Conservation (phyloP, 2,113 vertebrate genomes). For the Pterocles orientalis region DNA sequence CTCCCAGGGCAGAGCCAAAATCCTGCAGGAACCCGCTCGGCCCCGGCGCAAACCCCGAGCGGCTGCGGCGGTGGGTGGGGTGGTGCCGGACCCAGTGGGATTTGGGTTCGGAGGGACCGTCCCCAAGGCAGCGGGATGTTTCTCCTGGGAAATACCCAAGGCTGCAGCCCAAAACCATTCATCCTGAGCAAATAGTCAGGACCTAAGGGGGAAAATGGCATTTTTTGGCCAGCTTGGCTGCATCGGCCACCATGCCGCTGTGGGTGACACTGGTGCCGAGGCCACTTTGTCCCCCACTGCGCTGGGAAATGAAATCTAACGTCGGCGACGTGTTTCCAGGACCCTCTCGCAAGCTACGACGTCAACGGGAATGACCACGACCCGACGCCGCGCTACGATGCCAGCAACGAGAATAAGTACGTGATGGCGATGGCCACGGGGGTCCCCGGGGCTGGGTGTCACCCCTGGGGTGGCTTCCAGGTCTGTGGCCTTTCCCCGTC, state of each 20-base stretch:
- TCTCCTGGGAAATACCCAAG: not conserved
- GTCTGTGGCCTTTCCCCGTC: not conserved
- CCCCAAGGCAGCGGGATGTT: not conserved
- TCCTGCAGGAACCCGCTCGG: not conserved
- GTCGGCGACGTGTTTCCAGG: constrained; percentile 69
- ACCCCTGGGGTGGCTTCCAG: not conserved
- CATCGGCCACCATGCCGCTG: not conserved
- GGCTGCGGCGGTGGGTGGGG: rapidly evolving
- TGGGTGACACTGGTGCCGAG: not conserved
- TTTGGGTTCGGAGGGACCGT: not conserved
- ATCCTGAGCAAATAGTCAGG: not conserved
- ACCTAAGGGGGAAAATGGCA: not conserved
- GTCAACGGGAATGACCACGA: constrained; percentile 91
- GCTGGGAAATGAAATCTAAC: not conserved
- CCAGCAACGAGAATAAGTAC: constrained; percentile 92
- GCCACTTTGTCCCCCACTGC: rapidly evolving
- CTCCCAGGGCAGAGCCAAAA: constrained; percentile 13
- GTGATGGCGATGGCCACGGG: not conserved
- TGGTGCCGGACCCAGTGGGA: not conserved
- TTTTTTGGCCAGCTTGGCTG: not conserved
- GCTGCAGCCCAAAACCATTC: not conserved
- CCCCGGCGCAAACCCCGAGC: not conserved
- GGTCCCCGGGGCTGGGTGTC: not conserved
- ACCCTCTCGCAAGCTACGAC: constrained; percentile 91
- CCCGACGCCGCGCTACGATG: constrained; percentile 88